Evolutionary conservation across 2,113 vertebrate species (phyloP), one percentile per base, ranked within the genome.

Genomic region (Aspiorhynchus laticeps): DNA sequence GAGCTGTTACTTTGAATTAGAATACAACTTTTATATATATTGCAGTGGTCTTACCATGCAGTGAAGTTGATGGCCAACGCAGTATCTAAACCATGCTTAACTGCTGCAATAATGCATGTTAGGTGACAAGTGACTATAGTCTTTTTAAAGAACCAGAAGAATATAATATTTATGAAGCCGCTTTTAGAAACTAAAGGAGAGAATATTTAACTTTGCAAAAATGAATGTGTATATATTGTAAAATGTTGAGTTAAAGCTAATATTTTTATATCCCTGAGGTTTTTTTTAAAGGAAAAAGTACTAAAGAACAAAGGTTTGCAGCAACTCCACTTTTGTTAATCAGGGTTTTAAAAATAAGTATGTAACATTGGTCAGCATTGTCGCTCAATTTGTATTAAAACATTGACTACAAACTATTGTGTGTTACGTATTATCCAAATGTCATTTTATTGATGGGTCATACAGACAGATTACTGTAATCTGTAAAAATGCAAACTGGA

Each of bases 191-290:
- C 92, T 91, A 96, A 96, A 91, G 93, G 94, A 96, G 94, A 96
- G 95, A 94, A 92, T 97, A 97, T 96, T 97, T 98, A 98, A 98
- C 93, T 95, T 94, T 97, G 94, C 96, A 96, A 95, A 97, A 96
- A 96, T 93, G 89, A 95, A 93, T 97, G 97, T 99, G 75, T 78
- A 98, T 92, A 98, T 98, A 97, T 88, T 98, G 97, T 98, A 98
- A 95, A 98, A 94, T 95, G 95, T 91, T 94, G 94, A 96, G 96
- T 95, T 94, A 94, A 95, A 96, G 94, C 94, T 94, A 94, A 95
- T 98, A 98, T 98, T 98, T 98, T 99, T 98, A 96, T 99, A 98
- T 95, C 95, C 94, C 95, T 95, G 92, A 95, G 93, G 95, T 95
- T 92, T 36, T 91, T 90, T 91, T 90, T 9, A 0, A 51, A 93